These are phyloP conservation scores for Podargus strigoides DNA, from an alignment of 2,797 vertebrate species.

Conservation along the genomic window DNA sequence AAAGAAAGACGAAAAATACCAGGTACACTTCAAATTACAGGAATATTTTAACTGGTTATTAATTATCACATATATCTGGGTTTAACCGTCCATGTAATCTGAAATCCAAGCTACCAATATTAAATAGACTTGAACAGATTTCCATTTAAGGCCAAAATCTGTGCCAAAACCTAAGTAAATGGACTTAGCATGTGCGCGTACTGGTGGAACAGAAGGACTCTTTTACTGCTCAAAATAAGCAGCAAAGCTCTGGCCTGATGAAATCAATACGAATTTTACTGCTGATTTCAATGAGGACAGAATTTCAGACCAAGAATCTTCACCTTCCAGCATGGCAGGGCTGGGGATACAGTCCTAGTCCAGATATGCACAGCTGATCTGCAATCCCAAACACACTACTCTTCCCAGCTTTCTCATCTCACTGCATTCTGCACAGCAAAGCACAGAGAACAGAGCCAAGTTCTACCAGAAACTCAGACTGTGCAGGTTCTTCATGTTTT, in stretches of 20 bases:
- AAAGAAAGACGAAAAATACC: background rate
- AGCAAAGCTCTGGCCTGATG: background rate
- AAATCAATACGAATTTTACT: background rate
- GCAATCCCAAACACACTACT: background rate
- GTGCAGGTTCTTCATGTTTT: background rate
- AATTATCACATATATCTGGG: background rate
- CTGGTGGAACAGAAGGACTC: background rate
- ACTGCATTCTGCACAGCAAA: background rate
- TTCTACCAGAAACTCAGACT: background rate
- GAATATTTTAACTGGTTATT: background rate
- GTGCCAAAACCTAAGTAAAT: background rate
- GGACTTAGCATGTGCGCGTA: background rate
- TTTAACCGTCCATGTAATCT: background rate
- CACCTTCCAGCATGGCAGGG: background rate
- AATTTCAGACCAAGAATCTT: background rate
- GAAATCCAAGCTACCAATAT: background rate
- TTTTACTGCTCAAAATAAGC: background rate
- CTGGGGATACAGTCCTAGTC: background rate
- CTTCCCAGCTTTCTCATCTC: background rate
- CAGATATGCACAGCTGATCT: fast-evolving
- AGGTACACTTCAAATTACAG: background rate
- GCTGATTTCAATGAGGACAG: background rate
- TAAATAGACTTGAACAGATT: background rate
- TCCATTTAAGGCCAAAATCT: background rate
- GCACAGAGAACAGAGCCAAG: background rate